Evolutionary conservation across 1,140 invertebrate species (phyloP), one percentile per base, ranked within the genome.

Genomic region (Drosophila mojavensis): DNA sequence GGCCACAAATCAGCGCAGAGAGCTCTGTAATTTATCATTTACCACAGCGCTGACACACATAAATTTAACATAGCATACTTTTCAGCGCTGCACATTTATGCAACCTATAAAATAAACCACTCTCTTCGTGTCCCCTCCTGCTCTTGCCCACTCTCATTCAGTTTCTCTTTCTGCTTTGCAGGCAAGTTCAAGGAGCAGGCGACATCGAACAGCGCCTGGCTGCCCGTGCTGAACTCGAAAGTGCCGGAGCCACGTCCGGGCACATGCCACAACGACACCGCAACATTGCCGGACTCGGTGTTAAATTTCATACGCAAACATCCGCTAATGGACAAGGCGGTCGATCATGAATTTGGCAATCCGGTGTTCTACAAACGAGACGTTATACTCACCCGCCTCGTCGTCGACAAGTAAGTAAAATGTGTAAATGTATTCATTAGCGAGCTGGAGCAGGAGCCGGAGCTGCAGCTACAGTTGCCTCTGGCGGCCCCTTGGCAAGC

Each of bases 221-320:
- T 95, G 66, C 95, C 95, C 2, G 95, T 95, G 11, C 91, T 95
- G 39, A 94, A 94, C 53, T 94, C 94, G 20, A 94, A 95, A 78
- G 96, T 97, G 26, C 97, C 97, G 5, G 95, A 95, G 82, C 97
- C 97, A 28, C 93, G 97, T 79, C 97, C 97, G 0, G 97, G 97
- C 65, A 95, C 95, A 63, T 98, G 97, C 93, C 95, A 96, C 76
- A 97, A 97, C 91, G 95, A 97, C 89, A 97, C 96, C 4, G 95
- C 96, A 84, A 95, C 95, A 3, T 92, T 97, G 33, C 95, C 96
- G 41, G 95, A 97, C 92, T 95, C 95, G 47, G 97, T 97, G 30
- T 94, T 98, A 50, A 97, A 97, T 92, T 98, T 98, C 92, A 97
- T 98, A 81, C 95, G 97, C 91, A 94, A 93, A 91, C 97, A 98